Evolutionary conservation across 2,888 invertebrate species (phyloP).

Genomic region (Nephrotoma appendiculata): DNA sequence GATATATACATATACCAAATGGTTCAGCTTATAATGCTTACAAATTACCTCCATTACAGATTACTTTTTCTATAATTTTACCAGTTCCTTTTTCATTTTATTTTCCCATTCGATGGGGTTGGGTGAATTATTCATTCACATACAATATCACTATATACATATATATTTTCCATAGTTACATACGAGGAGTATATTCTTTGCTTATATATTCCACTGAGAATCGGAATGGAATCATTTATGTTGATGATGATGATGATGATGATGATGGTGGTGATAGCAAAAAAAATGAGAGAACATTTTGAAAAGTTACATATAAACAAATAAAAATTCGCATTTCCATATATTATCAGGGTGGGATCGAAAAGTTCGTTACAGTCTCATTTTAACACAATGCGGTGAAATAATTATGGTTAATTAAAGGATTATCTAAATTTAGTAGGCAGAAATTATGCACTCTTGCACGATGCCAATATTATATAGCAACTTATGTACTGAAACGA

Average conservation of each 20-base stretch:
- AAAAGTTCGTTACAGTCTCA: not conserved
- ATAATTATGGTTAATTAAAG: no score
- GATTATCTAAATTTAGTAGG: no score
- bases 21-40: conserved; percentile 15
- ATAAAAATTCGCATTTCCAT: not conserved
- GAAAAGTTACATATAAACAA: not conserved
- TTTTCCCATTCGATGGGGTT: not conserved
- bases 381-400: not conserved
- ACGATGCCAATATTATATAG: not conserved
- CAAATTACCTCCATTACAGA: conserved; percentile 17
- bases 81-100: not conserved
- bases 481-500: not conserved
- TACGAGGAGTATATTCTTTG: not conserved
- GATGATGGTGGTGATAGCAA: not conserved
- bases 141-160: not conserved
- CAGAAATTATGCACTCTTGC: no score
- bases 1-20: conserved; percentile 12
- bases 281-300: not conserved
- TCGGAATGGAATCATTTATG: not conserved
- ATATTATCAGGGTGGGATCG: not conserved
- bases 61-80: conserved; percentile 5
- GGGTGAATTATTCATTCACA: not conserved
- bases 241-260: not conserved
- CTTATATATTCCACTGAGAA: not conserved
- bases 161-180: not conserved